Base-by-base conservation (phyloP, 2,797 vertebrate genomes). In the Enteromius anoplus region DNA sequence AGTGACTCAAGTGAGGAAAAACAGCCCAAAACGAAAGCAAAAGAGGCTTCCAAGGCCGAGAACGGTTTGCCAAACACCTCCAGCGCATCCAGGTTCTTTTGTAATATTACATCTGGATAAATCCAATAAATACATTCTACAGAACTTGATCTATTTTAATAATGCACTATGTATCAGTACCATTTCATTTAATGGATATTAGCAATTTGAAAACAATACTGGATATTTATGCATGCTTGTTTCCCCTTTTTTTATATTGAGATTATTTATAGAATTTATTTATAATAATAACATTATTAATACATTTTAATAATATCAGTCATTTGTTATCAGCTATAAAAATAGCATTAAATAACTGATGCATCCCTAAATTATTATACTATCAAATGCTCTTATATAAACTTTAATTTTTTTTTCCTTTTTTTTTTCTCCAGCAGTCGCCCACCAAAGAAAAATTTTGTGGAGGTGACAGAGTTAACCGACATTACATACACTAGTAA, bases 401-500 rank as follows among this genome's bases (percentile, higher is more conserved):
- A 53, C 8, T 17, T 26, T 26, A 26, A 26, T 26, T 26, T 26
- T n/a, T 55, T 55, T 4, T 23, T 11, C 29, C 14, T 14, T 40
- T 49, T 53, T 37, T 10, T 78, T 72, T 51, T 60, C 4, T 17
- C 9, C 40, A 37, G 81, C 85, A 94, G 93, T 93, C 96, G 96
- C 75, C 88, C 95, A 75, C 97, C 97, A 15, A 98, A 95, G 78
- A 99, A 98, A 90, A 97, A 93, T 80, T 99, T 98, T 17, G 98
- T 99, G 15, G 98, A 99, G 89, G 98, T 99, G 86, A 99, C 98
- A 0, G 98, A 99, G 91, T 92, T 99, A 76, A 99, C 98, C 0
- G 96, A 99, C 47, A 96, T 99, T 88, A 99, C 97, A 0, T 99
- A 99, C 89, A 95, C 92, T 80, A 99, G 98, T 88, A 99, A 99